A percentile compares a stretch with the other conserved stretches of the same genome.
Evolutionary conservation across 2,797 vertebrate species (phyloP).

Genomic region (Tympanoctomys barrerae): DNA sequence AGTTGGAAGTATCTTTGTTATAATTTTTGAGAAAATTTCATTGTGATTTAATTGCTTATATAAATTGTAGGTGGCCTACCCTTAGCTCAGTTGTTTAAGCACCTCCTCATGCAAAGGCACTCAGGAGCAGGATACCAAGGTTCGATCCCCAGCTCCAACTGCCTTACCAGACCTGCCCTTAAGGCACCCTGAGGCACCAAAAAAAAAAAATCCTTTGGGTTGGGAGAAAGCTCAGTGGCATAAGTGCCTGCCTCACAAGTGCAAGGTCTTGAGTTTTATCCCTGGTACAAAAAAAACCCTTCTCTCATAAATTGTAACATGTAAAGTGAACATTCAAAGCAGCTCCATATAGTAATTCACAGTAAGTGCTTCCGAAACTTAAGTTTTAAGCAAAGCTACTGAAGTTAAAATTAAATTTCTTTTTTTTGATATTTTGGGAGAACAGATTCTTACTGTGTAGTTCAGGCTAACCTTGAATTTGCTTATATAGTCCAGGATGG

Average conservation of each 20-base stretch:
- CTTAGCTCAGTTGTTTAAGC: no score
- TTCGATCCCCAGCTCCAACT: no score
- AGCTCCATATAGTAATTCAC: not conserved
- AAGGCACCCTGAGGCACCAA: no score
- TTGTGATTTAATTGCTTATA: not conserved
- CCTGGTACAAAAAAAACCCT: no score
- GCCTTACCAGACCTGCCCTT: no score
- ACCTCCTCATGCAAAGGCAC: no score
- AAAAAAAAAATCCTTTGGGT: no score
- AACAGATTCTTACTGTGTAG: not conserved
- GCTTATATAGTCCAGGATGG: not conserved
- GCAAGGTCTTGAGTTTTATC: no score
- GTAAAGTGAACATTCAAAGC: conserved; percentile 24
- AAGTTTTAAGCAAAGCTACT: not conserved
- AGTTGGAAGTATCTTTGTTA: not conserved
- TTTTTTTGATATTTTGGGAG: not conserved
- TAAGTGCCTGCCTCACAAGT: no score
- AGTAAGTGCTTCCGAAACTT: not conserved
- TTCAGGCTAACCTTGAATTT: not conserved
- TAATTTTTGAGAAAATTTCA: not conserved
- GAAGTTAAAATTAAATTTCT: not conserved
- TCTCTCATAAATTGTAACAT: not conserved
- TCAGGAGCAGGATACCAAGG: no score
- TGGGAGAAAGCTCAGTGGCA: no score
- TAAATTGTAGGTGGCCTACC: not conserved